Base-by-base conservation (phyloP, 1,140 invertebrate species). In the Dendrolimus kikuchii region DNA sequence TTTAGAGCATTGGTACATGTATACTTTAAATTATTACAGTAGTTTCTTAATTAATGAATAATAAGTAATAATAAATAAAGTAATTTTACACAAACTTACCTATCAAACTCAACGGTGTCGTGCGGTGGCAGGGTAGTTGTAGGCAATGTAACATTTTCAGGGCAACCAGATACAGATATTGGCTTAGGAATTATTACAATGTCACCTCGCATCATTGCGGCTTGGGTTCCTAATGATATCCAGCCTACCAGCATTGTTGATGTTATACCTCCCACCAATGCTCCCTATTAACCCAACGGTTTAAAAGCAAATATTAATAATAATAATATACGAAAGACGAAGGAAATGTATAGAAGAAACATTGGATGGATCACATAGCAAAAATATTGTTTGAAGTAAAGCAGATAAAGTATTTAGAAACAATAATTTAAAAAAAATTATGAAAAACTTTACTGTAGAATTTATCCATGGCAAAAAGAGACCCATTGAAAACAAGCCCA, bases 221-320 rank as follows among this genome's bases (percentile, higher is more conserved):
- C 88, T 73, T 96, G 94, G 0, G 94, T 93, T 4, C 95, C 95
- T n/a, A 96, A 88, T 0, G 94, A 95, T 38, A 97, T 93, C 94
- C 94, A 96, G 4, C 93, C 91, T 36, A 95, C 91, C 5, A 96
- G 86, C 5, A 89, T 70, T 1, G 96, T 88, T 46, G 94, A 92
- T 6, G 88, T 72, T 0, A 95, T 42, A 0, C 93, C 91, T 5
- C 95, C 95, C n/a, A 86, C 87, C 58, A 94, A 81, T 0, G 95
- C 95, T 38, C 95, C 95, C 94, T 96, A 58, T 43, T 44, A 64
- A 48, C 38, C 9, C 36, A 42, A 10, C 23, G 23, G 23, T 1
- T 23, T 23, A 23, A 23, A 23, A 23, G 23, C 38, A 49, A 49
- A 49, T 42, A 7, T 7, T 4, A 44, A 44, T 42, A 51, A 44